Conservation (phyloP, 2,797 vertebrate genomes). For the Smutsia temminckii region DNA sequence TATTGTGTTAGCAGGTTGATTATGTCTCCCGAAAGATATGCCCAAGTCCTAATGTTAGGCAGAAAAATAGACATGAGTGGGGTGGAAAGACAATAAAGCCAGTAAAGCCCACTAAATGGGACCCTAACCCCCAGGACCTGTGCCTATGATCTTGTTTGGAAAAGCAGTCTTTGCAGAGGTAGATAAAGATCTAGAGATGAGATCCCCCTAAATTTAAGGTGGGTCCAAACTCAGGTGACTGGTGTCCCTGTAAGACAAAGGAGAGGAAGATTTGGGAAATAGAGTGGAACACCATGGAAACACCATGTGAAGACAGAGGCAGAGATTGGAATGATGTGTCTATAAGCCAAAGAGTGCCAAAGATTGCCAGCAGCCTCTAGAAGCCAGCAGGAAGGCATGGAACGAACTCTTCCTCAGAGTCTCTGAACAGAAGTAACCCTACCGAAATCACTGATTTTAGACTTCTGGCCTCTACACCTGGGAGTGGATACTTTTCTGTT, state of each 20-base stretch:
- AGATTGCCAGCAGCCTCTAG: background rate
- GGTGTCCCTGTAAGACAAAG: background rate
- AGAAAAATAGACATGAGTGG: too few relatives aligned
- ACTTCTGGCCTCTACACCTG: background rate
- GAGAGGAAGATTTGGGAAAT: background rate
- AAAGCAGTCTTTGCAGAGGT: background rate
- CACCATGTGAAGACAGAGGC: background rate
- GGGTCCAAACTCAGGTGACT: background rate
- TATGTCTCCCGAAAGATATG: background rate
- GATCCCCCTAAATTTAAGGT: background rate
- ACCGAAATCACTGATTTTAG: background rate
- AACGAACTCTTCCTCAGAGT: background rate
- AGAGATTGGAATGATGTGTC: fast-evolving
- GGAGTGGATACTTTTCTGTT: background rate
- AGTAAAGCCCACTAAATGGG: too few relatives aligned
- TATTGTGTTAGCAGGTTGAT: background rate
- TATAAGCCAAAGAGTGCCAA: background rate
- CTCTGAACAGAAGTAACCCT: background rate
- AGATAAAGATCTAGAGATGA: background rate
- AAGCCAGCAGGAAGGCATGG: too few relatives aligned
- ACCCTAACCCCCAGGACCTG: too few relatives aligned
- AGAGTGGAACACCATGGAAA: background rate
- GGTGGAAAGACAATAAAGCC: too few relatives aligned
- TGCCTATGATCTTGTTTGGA: background rate
- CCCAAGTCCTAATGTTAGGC: background rate